phyloP scores from a whole-genome alignment of 2,113 vertebrate species.

The Helogale parvula region DNA sequence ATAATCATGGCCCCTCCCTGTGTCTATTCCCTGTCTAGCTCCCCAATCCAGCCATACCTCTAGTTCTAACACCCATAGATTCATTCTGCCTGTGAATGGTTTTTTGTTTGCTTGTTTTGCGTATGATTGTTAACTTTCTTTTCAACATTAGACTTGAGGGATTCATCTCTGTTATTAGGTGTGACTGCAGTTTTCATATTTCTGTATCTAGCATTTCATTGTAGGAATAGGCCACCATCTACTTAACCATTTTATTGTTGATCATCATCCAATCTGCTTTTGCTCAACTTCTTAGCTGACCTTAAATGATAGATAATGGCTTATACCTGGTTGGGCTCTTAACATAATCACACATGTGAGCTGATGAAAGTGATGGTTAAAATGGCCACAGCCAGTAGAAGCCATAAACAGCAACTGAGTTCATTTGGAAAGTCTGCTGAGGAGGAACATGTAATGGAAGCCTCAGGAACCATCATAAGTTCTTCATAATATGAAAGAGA shows the following conservation, averaged over 20 bases:
- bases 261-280: not conserved
- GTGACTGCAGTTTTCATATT: not conserved
- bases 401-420: not conserved
- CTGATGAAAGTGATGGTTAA: slow-evolving; percentile 16
- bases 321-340: not conserved
- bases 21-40: not conserved
- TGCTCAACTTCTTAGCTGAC: not conserved
- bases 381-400: not conserved
- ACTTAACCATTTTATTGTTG: slow-evolving; percentile 29
- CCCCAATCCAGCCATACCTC: not conserved
- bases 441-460: not conserved
- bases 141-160: not conserved
- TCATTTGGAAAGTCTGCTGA: not conserved
- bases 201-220: not conserved
- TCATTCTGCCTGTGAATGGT: not conserved
- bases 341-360: not conserved
- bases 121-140: not conserved
- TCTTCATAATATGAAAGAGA: slow-evolving; percentile 30
- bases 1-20: not conserved
- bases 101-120: not conserved
- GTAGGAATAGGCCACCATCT: not conserved
- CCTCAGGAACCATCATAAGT: not conserved
- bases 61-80: not conserved
- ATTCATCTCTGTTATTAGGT: not conserved
- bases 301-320: not conserved